phyloP scores from a whole-genome alignment of 1,140 invertebrate species.

The Drosophila teissieri region DNA sequence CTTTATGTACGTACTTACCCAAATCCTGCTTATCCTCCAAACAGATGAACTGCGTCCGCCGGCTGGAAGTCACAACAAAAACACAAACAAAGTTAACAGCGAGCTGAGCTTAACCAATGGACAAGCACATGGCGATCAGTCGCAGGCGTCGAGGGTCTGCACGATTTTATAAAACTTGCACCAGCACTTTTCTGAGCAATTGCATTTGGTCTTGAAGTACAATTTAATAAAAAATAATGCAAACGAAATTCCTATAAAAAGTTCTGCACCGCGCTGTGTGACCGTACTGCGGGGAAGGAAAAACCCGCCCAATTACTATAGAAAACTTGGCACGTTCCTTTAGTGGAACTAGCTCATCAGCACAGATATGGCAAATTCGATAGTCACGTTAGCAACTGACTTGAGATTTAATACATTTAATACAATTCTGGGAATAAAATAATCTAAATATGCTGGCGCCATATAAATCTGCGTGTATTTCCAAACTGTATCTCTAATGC shows the following conservation, averaged over 20 bases:
- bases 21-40: conserved; percentile 13
- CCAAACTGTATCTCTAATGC: background rate
- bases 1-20: conserved; percentile 34
- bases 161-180: conserved; percentile 79
- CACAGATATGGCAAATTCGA: background rate
- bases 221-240: conserved; percentile 51
- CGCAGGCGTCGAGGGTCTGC: conserved; percentile 81
- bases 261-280: conserved; percentile 16
- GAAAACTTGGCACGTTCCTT: background rate
- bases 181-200: conserved; percentile 67
- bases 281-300: conserved; percentile 12
- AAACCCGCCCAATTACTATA: background rate
- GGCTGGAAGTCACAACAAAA: conserved; percentile 54
- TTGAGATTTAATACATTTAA: background rate
- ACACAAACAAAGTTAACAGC: conserved; percentile 72
- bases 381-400: background rate
- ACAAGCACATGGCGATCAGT: conserved; percentile 42
- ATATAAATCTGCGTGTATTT: no score
- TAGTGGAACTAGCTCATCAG: conserved; percentile 2
- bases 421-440: background rate
- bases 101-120: conserved; percentile 71
- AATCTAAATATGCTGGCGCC: background rate
- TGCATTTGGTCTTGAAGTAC: conserved; percentile 71
- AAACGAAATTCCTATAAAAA: conserved; percentile 15
- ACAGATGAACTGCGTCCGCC: conserved; percentile 75